Base-by-base conservation (phyloP, 2,888 invertebrate species). In the Brenthis ino region DNA sequence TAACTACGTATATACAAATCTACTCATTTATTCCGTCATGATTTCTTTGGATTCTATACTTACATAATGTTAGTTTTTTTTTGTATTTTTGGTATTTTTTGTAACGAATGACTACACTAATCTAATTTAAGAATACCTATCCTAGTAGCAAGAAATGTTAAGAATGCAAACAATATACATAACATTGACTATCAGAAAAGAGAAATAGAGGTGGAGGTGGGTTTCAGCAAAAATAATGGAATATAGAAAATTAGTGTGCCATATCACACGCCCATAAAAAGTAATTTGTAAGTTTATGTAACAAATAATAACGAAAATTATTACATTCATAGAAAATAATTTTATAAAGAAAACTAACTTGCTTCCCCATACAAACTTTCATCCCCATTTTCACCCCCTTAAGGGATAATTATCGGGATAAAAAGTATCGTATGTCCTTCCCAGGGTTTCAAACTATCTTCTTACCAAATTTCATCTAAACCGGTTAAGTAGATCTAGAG, bases 31-130 rank as follows among this genome's bases (percentile, higher is more conserved):
- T 28, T 37, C 33, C 33, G 16, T 20, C 5, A 37, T 53, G 13
- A 28, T 16, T 28, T 28, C 28, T 53, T 33, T 28, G 61, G 28
- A 37, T 51, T n/a, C 51, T 53, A 53, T 16, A 14, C n/a, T 12
- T 11, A 60, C 28, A 61, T 47, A 24, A 58, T 58, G 20, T 58
- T 14, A 13, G 8, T 24, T 16, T n/a, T 48, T 61, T 61, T 61
- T 61, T 61, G 16, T 63, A 2, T n/a, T 33, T 63, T 63, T 37
- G 2, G 8, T 14, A 8, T 63, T 63, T 63, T 63, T 63, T 53
- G 51, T 53, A 63, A 63, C 63, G 53, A 63, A 37, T 53, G 14
- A n/a, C 16, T 53, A 63, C 20, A 33, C 33, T 53, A 53, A 53
- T 37, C 53, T 63, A 20, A 16, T 53, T 14, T 61, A 53, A 37